Evolutionary conservation across 1,140 invertebrate genomes (phyloP), one percentile per base, ranked within the genome.

Genomic region (Hermatobates lingyangjiaoensis): DNA sequence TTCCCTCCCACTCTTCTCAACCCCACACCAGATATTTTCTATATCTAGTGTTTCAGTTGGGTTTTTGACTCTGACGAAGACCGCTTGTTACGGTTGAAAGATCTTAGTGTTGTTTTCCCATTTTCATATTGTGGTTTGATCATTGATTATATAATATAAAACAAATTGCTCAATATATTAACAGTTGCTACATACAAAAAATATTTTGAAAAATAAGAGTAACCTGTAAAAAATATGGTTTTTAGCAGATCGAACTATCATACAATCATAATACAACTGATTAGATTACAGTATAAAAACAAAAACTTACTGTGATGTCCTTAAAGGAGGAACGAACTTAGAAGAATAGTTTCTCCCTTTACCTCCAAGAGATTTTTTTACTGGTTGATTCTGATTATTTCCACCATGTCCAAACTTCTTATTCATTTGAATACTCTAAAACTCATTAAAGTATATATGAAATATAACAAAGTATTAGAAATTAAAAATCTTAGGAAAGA

Each of bases 281-380:
- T 27, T 25, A 7, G 26, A 20, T 25, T 44, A 12, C 20, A 5
- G 15, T 24, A 24, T 46, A 27, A 46, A 24, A 46, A 46, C 10
- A 7, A 27, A 7, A 14, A 3, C 38, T 27, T 39, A 51, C 50
- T 51, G 50, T 23, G 50, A 51, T 28, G 39, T 38, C 14, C 45
- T 51, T 14, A 51, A 2, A 21, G 50, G 50, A 15, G 50, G 50
- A 24, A 51, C 50, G 25, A 51, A 51, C 24, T 28, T 45, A 12
- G 23, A 27, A n/a, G 50, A 27, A 14, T 27, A 25, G 7, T 25
- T 18, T 20, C 50, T 20, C 3, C 23, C 23, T 28, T 51, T 51
- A 14, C 50, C 50, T 28, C 50, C 50, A 24, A 51, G 50, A 21
- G 27, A 51, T 38, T 51, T 51, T 15, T 39, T 38, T 25, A 50